Evolutionary conservation across 2,113 vertebrate species (phyloP).

Genomic region (Monopterus albus): DNA sequence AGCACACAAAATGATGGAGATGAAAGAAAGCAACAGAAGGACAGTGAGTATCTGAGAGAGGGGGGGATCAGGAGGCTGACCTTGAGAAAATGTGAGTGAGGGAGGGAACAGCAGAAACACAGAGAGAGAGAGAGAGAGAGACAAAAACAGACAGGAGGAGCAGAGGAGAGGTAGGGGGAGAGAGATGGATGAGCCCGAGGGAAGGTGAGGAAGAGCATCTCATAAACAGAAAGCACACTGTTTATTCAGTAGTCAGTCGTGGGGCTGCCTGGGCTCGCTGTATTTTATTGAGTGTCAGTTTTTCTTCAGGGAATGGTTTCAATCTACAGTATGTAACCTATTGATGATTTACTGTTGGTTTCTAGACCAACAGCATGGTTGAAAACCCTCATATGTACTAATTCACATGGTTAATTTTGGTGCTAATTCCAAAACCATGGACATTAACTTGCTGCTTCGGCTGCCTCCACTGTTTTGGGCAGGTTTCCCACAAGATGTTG

Average conservation of each 20-base stretch:
- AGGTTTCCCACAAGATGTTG: too few species aligned
- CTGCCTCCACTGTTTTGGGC: neutral
- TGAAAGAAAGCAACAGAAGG: conserved; percentile 37
- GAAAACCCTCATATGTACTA: neutral
- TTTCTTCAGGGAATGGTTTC: too few species aligned
- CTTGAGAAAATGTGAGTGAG: conserved; percentile 30
- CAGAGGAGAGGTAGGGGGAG: neutral
- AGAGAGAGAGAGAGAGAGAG: neutral
- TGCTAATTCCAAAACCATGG: neutral
- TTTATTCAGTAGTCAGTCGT: neutral
- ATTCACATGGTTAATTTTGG: neutral
- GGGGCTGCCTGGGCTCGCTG: too few species aligned
- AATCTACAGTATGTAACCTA: too few species aligned
- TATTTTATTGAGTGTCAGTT: too few species aligned
- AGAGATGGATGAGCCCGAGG: conserved; percentile 26
- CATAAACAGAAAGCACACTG: neutral
- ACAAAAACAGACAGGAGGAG: neutral
- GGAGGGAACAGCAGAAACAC: neutral
- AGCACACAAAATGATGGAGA: conserved; percentile 42
- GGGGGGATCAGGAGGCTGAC: conserved; percentile 16
- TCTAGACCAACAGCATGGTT: neutral
- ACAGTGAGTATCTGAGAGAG: neutral
- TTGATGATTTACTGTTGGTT: too few species aligned
- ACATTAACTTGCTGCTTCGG: neutral
- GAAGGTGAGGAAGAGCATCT: conserved; percentile 32